These are phyloP conservation scores for Cancer borealis DNA, from an alignment of 2,888 invertebrate genomes.

Conservation along the genomic window DNA sequence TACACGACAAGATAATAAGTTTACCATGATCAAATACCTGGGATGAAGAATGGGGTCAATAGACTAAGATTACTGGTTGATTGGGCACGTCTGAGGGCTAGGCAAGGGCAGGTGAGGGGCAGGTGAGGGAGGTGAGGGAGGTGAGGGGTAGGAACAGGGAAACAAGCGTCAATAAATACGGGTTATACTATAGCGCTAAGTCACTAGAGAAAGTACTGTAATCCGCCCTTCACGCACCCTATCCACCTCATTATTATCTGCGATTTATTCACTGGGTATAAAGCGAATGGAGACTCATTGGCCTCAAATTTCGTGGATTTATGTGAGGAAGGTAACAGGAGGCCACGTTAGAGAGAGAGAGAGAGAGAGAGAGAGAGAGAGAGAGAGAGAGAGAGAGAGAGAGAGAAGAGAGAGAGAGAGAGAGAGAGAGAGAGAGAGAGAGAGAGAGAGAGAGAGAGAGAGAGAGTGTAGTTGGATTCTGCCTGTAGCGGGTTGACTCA, in stretches of 20 bases:
- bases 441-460: slow-evolving; percentile 3
- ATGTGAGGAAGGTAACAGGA: not conserved
- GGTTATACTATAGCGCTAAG: slow-evolving; percentile 20
- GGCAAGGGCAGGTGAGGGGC: not conserved
- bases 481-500: too few species aligned
- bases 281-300: slow-evolving; percentile 20
- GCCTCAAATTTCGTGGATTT: slow-evolving; percentile 11
- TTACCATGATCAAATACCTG: not conserved
- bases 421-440: slow-evolving; percentile 14
- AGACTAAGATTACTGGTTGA: not conserved
- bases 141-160: not conserved
- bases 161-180: slow-evolving; percentile 7
- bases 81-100: not conserved
- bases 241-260: slow-evolving; percentile 10
- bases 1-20: not conserved
- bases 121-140: too few species aligned
- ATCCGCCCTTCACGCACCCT: slow-evolving; percentile 11
- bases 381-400: slow-evolving; percentile 10
- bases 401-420: slow-evolving; percentile 17
- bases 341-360: not conserved
- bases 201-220: not conserved
- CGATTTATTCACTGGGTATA: not conserved
- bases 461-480: not conserved
- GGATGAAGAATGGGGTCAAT: not conserved
- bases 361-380: slow-evolving; percentile 20